Evolutionary conservation across 2,888 invertebrate genomes (phyloP), one percentile per base, ranked within the genome.

Genomic region (Cerceris ruficornis): DNA sequence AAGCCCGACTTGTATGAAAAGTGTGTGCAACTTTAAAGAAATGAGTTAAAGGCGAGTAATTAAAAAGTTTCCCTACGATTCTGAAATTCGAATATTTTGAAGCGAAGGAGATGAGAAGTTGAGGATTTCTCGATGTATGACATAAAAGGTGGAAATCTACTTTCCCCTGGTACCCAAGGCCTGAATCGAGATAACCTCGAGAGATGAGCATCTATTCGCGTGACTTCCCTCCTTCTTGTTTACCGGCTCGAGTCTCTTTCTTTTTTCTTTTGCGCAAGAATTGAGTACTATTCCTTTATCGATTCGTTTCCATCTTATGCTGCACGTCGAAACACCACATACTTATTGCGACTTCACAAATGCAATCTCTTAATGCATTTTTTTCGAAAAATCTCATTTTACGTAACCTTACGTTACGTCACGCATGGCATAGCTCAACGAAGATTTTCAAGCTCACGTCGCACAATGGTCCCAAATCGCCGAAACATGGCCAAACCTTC

Each of bases 181-280:
- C 69, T 65, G 71, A 55, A 75, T 81, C 84, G 41, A 84, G 83
- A 83, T 84, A 82, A 84, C 85, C 83, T 79, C 84, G 74, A 61
- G 60, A 79, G 73, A 83, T 74, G 79, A 69, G 59, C 60, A 64
- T 61, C 61, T 57, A 67, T 79, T 73, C 72, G 57, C 69, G 68
- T 60, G 75, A 64, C 52, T 66, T 52, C 65, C 14, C 50, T 49
- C 49, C 49, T 50, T 9, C 28, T 15, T 11, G 6, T n/a, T 39
- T 50, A 65, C 11, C 67, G 58, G 57, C 43, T 68, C 57, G 43
- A 68, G 67, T 50, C 13, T 75, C 59, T 68, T 60, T 68, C 68
- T 68, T 49, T 68, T 75, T 75, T 42, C 59, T 59, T 75, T 76
- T 76, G 75, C 75, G 68, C 75, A 76, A 76, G 62, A 75, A 49